phyloP scores from a whole-genome alignment of 53 echinoderm and acorn worm genomes.

The Pentamera pediparva region DNA sequence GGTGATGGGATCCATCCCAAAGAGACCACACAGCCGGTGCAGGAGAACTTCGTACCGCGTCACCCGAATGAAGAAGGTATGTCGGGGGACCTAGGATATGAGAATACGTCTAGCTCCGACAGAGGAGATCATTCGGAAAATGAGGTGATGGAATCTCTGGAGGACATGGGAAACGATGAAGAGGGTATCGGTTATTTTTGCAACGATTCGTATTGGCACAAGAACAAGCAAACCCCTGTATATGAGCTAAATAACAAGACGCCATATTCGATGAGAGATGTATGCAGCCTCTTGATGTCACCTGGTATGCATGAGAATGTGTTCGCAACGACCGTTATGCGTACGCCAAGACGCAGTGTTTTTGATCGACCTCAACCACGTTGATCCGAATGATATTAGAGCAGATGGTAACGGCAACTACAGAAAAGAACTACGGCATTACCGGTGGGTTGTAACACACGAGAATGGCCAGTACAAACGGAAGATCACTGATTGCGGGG shows the following conservation, averaged over 20 bases:
- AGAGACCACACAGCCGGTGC: too few species aligned
- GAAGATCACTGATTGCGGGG: neutral
- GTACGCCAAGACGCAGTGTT: constrained; percentile 24
- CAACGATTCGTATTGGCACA: constrained; percentile 23
- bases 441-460: constrained; percentile 39
- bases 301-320: neutral
- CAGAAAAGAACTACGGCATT: constrained; percentile 30
- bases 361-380: constrained; percentile 12
- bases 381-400: constrained; percentile 15
- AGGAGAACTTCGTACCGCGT: too few species aligned
- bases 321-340: constrained; percentile 23
- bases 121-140: too few species aligned
- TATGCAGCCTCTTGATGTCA: neutral
- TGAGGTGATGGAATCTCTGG: neutral
- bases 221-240: constrained; percentile 7
- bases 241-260: constrained; percentile 28
- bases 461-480: constrained; percentile 9
- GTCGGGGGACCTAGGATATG: too few species aligned
- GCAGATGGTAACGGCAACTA: constrained; percentile 30
- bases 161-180: neutral
- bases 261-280: neutral
- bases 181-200: neutral
- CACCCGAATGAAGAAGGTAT: too few species aligned
- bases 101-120: too few species aligned
- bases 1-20: too few species aligned